These are phyloP conservation scores for Chrysocyon brachyurus DNA, from an alignment of 2,797 vertebrate species.

Conservation along the genomic window DNA sequence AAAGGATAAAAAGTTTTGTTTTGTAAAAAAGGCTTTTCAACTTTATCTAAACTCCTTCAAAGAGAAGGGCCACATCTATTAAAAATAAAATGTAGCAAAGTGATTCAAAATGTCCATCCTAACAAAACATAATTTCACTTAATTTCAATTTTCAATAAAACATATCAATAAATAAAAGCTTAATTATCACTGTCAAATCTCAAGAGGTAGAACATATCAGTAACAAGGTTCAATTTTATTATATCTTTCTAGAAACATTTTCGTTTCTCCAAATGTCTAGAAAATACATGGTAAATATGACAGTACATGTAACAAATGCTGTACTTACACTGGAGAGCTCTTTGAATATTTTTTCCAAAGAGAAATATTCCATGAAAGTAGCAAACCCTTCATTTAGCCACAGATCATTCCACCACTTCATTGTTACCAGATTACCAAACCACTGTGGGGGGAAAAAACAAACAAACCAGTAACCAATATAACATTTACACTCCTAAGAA, in stretches of 20 bases:
- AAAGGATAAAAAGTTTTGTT: not conserved
- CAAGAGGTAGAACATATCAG: conserved; percentile 35
- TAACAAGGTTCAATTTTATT: conserved; percentile 23
- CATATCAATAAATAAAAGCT: conserved; percentile 11
- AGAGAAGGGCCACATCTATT: conserved; percentile 23
- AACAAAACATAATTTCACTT: conserved; percentile 51
- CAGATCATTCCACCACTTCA: conserved; percentile 98
- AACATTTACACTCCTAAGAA: not conserved
- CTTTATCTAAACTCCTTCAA: conserved; percentile 53
- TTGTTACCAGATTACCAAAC: conserved; percentile 99
- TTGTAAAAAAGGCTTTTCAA: conserved; percentile 54
- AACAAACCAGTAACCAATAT: conserved; percentile 41
- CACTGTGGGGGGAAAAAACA: conserved; percentile 89
- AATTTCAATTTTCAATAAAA: conserved; percentile 55
- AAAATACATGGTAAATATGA: conserved; percentile 42
- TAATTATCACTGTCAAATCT: conserved; percentile 53
- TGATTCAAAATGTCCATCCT: conserved; percentile 48
- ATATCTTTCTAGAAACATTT: conserved; percentile 59
- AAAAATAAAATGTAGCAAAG: conserved; percentile 60
- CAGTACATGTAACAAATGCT: not conserved
- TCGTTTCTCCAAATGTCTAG: conserved; percentile 18
- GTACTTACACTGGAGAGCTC: conserved; percentile 93
- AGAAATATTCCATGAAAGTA: conserved; percentile 96
- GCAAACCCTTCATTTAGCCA: conserved; percentile 99
- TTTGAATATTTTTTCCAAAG: conserved; percentile 91